Evolutionary conservation across 2,113 vertebrate genomes (phyloP).

Genomic region (Gavialis gangeticus): DNA sequence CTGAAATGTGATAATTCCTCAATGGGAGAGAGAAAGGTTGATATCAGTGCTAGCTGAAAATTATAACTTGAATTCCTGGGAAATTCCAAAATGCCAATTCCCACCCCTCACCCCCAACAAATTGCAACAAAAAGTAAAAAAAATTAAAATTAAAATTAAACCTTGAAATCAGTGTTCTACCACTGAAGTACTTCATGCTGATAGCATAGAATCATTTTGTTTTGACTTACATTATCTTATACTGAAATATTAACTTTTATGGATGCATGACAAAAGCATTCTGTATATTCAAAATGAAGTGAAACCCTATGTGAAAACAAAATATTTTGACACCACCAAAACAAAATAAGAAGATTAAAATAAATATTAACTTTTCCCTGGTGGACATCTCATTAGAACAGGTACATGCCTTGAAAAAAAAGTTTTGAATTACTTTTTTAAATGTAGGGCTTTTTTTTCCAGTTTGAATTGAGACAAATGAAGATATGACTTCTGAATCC

Average conservation of each 20-base stretch:
- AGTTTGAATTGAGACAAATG: neutral
- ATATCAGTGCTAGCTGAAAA: neutral
- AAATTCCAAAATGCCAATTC: neutral
- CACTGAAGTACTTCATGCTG: neutral
- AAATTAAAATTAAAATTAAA: no score
- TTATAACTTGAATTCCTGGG: neutral
- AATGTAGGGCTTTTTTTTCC: neutral
- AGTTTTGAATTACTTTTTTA: neutral
- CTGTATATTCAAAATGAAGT: no score
- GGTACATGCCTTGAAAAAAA: neutral
- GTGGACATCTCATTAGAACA: neutral
- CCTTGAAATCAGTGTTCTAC: no score
- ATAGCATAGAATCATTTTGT: neutral
- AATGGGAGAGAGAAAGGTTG: neutral
- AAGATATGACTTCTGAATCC: neutral
- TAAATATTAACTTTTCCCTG: neutral
- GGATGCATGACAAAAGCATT: no score
- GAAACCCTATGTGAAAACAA: neutral
- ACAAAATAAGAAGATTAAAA: neutral
- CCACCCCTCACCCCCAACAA: no score
- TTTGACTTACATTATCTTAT: neutral
- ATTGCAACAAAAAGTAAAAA: no score
- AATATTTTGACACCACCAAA: neutral
- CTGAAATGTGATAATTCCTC: neutral
- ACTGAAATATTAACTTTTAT: neutral